phyloP scores from a whole-genome alignment of 1,140 invertebrate genomes.

The Vanessa atalanta region DNA sequence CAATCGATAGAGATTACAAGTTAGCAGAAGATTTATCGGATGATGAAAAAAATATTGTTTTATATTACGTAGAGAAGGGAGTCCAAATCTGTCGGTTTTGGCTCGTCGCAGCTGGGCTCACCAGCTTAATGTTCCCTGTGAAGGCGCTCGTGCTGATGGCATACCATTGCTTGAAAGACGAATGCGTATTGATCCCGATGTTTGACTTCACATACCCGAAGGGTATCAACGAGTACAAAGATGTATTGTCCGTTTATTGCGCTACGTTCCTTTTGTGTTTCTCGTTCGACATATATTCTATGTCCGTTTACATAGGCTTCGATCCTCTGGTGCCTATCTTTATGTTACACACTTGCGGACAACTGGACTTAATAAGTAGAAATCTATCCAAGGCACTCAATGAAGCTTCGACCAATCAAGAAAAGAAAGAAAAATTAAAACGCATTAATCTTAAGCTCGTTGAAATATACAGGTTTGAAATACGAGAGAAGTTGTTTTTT shows the following conservation, averaged over 20 bases:
- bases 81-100: conserved; percentile 42
- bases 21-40: conserved; percentile 8
- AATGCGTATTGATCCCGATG: conserved; percentile 45
- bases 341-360: conserved; percentile 52
- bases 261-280: conserved; percentile 34
- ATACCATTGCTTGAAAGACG: conserved; percentile 39
- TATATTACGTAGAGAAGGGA: conserved; percentile 41
- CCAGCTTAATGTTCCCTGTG: conserved; percentile 40
- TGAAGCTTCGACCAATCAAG: conserved; percentile 2
- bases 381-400: conserved; percentile 39
- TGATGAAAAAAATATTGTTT: conserved; percentile 42
- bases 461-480: conserved; percentile 49
- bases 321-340: conserved; percentile 50
- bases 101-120: conserved; percentile 28
- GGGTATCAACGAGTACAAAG: conserved; percentile 43
- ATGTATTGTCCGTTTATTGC: conserved; percentile 25
- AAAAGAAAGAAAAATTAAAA: conserved; percentile 36
- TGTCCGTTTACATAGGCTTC: conserved; percentile 43
- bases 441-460: conserved; percentile 49
- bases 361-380: conserved; percentile 43
- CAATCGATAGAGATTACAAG: conserved; percentile 43
- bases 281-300: conserved; percentile 42
- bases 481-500: not conserved
- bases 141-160: conserved; percentile 40
- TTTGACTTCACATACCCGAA: conserved; percentile 52